A percentile compares a stretch with the other conserved stretches of the same genome.
These are phyloP conservation scores for Urocitellus parryii DNA, from an alignment of 2,113 vertebrate species.

Conservation along the genomic window DNA sequence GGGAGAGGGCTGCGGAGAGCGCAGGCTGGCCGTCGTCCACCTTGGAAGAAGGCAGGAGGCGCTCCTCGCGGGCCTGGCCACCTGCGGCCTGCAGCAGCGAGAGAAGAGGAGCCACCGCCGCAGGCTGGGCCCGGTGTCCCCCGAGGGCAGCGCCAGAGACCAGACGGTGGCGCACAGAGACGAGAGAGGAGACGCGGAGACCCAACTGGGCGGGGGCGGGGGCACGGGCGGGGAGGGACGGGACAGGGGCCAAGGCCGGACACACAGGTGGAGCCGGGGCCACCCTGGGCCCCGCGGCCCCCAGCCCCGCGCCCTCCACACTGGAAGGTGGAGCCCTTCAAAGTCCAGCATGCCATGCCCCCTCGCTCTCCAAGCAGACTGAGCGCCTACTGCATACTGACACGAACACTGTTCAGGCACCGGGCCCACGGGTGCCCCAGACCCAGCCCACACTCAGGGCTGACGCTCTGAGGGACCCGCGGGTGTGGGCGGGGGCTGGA, in stretches of 20 bases:
- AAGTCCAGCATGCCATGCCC: not conserved
- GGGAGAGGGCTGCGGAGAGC: not conserved
- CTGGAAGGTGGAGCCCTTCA: not conserved
- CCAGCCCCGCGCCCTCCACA: not conserved
- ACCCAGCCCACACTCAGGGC: not conserved
- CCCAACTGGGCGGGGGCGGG: too few relatives aligned
- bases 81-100: too few relatives aligned
- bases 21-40: not conserved
- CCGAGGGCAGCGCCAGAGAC: too few relatives aligned
- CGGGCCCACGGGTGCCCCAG: not conserved
- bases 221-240: too few relatives aligned
- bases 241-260: not conserved
- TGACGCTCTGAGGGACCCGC: accelerated
- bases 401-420: not conserved
- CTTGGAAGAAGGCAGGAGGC: not conserved
- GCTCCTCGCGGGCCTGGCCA: not conserved
- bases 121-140: too few relatives aligned
- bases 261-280: too few relatives aligned
- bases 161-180: not conserved
- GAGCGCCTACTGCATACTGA: not conserved
- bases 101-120: too few relatives aligned
- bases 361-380: not conserved
- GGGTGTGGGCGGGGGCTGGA: not conserved
- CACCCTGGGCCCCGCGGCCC: not conserved
- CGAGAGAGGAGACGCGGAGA: not conserved